A percentile compares a stretch with the other conserved stretches of the same genome.
Evolutionary conservation across 2,797 vertebrate species (phyloP).

Genomic region (Simalia tracyae): DNA sequence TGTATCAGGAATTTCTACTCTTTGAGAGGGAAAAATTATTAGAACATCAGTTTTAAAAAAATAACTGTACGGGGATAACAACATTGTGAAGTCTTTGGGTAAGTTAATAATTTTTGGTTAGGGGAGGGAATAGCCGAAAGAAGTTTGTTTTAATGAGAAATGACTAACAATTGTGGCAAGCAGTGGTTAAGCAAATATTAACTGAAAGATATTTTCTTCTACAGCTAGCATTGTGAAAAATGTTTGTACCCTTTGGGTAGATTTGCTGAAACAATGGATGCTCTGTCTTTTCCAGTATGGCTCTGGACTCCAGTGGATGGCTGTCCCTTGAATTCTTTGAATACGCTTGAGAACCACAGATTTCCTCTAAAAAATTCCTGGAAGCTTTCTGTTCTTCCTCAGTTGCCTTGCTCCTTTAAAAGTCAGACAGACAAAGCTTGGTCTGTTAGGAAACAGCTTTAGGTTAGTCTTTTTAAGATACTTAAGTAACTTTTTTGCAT

Average conservation of each 20-base stretch:
- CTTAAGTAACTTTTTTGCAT: not conserved
- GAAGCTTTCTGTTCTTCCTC: not conserved
- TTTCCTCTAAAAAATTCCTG: not conserved
- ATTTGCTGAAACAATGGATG: conserved; percentile 28
- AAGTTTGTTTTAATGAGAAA: not conserved
- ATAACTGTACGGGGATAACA: no score
- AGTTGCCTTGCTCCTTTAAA: not conserved
- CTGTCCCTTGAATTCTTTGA: conserved; percentile 8
- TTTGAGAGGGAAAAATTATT: not conserved
- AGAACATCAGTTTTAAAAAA: not conserved
- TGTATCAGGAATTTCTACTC: not conserved
- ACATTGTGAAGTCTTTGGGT: not conserved
- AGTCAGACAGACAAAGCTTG: not conserved
- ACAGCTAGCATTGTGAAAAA: conserved; percentile 24
- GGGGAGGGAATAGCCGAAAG: not conserved
- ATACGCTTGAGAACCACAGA: not conserved
- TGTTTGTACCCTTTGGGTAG: conserved; percentile 25
- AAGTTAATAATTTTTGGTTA: not conserved
- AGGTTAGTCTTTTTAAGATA: not conserved
- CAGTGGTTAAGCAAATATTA: conserved; percentile 20
- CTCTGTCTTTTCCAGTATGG: conserved; percentile 35
- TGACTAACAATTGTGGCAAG: not conserved
- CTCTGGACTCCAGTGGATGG: not conserved
- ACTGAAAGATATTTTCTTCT: conserved; percentile 29
- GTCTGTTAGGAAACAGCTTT: not conserved